Evolutionary conservation across 2,797 vertebrate species (phyloP).

Genomic region (Ambastaia sidthimunki): DNA sequence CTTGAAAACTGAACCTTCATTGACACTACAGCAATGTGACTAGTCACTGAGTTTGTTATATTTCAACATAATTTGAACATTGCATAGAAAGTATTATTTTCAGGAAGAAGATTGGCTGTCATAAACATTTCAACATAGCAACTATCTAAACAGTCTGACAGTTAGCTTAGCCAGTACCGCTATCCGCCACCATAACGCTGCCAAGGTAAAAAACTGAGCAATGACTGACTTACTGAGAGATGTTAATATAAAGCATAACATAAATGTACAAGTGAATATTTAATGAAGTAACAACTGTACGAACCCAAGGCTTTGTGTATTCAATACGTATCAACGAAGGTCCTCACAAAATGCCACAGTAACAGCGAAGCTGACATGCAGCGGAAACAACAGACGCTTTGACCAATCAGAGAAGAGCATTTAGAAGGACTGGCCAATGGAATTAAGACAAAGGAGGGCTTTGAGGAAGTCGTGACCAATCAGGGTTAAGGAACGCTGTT

Average conservation of each 20-base stretch:
- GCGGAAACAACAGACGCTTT: constrained; percentile 48
- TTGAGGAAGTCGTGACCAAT: constrained; percentile 29
- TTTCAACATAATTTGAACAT: neutral
- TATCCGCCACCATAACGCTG: constrained; percentile 15
- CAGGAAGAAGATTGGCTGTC: neutral
- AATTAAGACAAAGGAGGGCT: constrained; percentile 56
- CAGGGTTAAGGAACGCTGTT: neutral
- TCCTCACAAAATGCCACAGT: constrained; percentile 62
- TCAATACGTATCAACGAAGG: constrained; percentile 39
- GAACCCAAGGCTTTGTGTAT: constrained; percentile 59
- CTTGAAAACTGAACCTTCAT: neutral
- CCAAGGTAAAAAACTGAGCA: constrained; percentile 47
- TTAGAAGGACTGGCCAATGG: constrained; percentile 66
- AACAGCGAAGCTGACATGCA: constrained; percentile 55
- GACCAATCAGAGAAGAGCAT: constrained; percentile 58
- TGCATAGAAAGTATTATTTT: neutral
- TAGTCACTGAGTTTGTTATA: neutral
- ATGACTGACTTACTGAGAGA: neutral
- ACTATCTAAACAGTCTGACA: constrained; percentile 39
- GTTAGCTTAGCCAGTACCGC: constrained; percentile 59
- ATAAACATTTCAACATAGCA: constrained; percentile 29
- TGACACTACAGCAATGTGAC: neutral
- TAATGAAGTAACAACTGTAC: neutral
- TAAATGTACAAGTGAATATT: neutral
- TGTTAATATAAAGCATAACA: neutral